Conservation (phyloP, 2,797 vertebrate genomes). For the Limosa lapponica region DNA sequence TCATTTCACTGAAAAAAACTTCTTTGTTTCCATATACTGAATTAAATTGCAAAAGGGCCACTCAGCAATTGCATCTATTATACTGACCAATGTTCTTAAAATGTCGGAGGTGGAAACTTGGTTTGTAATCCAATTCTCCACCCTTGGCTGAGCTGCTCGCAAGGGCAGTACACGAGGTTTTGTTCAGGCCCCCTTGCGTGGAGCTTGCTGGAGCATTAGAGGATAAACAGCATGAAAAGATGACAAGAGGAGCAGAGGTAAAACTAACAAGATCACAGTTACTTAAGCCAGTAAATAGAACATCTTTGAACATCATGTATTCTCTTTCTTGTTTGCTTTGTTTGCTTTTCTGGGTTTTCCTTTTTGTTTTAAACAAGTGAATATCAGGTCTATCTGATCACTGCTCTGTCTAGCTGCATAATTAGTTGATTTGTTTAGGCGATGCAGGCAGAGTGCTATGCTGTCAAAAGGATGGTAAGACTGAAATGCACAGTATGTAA, state of each 20-base stretch:
- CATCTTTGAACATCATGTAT: neutral
- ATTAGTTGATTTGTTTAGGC: constrained; percentile 21
- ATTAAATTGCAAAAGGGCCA: neutral
- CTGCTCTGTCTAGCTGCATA: neutral
- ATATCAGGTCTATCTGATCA: neutral
- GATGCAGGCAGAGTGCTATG: neutral
- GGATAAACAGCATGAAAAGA: neutral
- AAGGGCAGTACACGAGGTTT: neutral
- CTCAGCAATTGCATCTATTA: neutral
- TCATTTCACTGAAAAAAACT: neutral
- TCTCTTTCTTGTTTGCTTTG: neutral
- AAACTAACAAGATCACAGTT: neutral
- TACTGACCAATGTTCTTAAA: neutral
- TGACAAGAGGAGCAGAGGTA: neutral
- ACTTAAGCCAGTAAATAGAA: neutral
- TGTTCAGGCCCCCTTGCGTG: fast-evolving
- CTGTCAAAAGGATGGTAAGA: neutral
- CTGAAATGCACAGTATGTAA: neutral
- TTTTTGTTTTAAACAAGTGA: neutral
- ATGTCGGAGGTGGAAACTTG: neutral
- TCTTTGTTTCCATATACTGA: neutral
- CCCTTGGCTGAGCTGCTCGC: neutral
- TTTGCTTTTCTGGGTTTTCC: neutral
- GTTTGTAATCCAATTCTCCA: neutral
- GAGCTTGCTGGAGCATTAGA: neutral